Evolutionary conservation across 2,113 vertebrate genomes (phyloP).

Genomic region (Myrmecophaga tridactyla): DNA sequence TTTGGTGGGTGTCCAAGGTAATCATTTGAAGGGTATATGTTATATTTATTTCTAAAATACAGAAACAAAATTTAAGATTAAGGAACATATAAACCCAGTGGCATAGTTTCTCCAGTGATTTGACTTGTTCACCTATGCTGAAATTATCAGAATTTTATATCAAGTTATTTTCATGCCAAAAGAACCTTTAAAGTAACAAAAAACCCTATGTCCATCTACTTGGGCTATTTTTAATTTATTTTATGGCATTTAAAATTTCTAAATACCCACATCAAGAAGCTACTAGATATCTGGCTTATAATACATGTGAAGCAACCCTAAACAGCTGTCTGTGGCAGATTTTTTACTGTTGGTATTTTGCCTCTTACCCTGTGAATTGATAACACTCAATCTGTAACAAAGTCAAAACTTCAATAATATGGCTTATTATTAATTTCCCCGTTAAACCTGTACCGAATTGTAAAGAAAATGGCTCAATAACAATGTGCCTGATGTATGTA

Average conservation of each 20-base stretch:
- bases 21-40: background rate
- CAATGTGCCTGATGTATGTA: background rate
- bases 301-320: background rate
- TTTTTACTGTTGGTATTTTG: background rate
- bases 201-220: background rate
- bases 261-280: background rate
- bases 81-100: background rate
- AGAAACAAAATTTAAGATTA: background rate
- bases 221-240: background rate
- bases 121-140: background rate
- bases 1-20: background rate
- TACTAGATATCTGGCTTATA: background rate
- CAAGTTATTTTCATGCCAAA: background rate
- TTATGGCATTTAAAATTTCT: background rate
- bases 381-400: background rate
- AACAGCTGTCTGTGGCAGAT: background rate
- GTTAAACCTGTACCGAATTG: background rate
- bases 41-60: background rate
- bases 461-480: slow-evolving; percentile 38
- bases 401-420: slow-evolving; percentile 13
- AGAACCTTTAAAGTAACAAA: background rate
- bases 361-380: background rate
- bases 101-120: background rate
- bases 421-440: slow-evolving; percentile 13
- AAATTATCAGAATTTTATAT: background rate